Conservation (phyloP, 2,113 vertebrate species). For the Ellobius talpinus region DNA sequence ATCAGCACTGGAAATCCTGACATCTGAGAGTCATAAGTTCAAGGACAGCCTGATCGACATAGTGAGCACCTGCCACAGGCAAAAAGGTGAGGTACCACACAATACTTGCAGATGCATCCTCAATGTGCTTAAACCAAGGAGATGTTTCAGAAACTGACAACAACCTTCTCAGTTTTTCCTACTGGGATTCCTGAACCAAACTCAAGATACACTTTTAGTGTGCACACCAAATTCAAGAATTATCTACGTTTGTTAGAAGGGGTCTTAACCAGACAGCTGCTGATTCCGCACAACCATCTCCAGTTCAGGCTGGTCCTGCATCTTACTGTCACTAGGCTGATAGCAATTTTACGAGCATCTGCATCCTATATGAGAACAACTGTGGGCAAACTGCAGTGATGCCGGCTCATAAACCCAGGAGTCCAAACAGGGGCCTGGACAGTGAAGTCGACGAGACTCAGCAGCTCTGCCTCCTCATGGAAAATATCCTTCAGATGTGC, state of each 20-base stretch:
- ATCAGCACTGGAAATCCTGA: neutral
- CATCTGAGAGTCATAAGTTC: neutral
- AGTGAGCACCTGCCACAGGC: neutral
- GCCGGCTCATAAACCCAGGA: slow-evolving; percentile 66
- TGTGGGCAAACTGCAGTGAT: slow-evolving; percentile 54
- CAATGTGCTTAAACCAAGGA: slow-evolving; percentile 28
- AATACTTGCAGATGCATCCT: neutral
- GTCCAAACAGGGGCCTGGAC: slow-evolving; percentile 38
- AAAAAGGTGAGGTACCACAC: no score
- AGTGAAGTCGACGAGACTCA: slow-evolving; percentile 4
- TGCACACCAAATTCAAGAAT: slow-evolving; percentile 60
- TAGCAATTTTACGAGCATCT: slow-evolving; percentile 80
- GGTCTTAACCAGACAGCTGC: slow-evolving; percentile 73
- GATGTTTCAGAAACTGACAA: slow-evolving; percentile 44
- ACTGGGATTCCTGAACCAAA: slow-evolving; percentile 63
- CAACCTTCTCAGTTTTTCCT: slow-evolving; percentile 50
- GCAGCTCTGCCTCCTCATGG: slow-evolving; percentile 13
- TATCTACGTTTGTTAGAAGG: slow-evolving; percentile 73
- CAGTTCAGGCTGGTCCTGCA: slow-evolving; percentile 56
- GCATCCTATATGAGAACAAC: slow-evolving; percentile 4
- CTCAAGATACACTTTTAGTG: slow-evolving; percentile 66
- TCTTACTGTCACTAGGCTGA: slow-evolving; percentile 67
- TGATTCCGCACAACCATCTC: slow-evolving; percentile 70
- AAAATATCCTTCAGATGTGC: neutral
- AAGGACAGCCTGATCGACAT: neutral